These are phyloP conservation scores for Diorhabda elongata DNA, from an alignment of 1,140 invertebrate genomes.

Conservation along the genomic window DNA sequence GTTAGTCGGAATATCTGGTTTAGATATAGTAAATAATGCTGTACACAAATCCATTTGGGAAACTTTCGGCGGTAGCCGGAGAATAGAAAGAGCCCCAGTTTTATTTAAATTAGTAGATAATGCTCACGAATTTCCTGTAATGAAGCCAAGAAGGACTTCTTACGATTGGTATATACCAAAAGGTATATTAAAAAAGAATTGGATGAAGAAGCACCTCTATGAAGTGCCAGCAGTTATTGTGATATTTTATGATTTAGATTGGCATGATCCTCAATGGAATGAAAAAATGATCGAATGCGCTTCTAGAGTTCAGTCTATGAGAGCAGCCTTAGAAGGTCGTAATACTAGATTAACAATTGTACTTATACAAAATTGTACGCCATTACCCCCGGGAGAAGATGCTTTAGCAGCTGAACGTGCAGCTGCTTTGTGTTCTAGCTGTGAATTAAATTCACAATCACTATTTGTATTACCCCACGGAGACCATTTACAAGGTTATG, in stretches of 20 bases:
- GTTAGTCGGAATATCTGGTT: slow-evolving; percentile 77
- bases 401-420: slow-evolving; percentile 82
- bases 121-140: slow-evolving; percentile 81
- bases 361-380: slow-evolving; percentile 75
- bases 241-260: slow-evolving; percentile 94
- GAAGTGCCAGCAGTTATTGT: slow-evolving; percentile 89
- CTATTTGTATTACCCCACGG: slow-evolving; percentile 85
- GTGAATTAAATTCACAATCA: slow-evolving; percentile 87
- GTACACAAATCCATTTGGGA: slow-evolving; percentile 91
- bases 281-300: slow-evolving; percentile 93
- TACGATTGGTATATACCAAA: slow-evolving; percentile 97
- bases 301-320: slow-evolving; percentile 80
- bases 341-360: slow-evolving; percentile 85
- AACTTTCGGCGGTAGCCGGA: slow-evolving; percentile 77
- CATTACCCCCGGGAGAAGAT: slow-evolving; percentile 79
- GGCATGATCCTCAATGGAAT: slow-evolving; percentile 91
- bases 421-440: slow-evolving; percentile 80
- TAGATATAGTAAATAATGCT: slow-evolving; percentile 80
- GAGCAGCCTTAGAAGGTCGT: slow-evolving; percentile 64
- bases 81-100: slow-evolving; percentile 75
- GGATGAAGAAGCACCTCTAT: slow-evolving; percentile 92
- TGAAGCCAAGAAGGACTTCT: slow-evolving; percentile 85
- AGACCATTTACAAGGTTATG: slow-evolving; percentile 79
- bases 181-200: slow-evolving; percentile 92
- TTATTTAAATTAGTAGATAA: slow-evolving; percentile 76